Base-by-base conservation (phyloP, 2,113 vertebrate species). In the Oryzias celebensis region DNA sequence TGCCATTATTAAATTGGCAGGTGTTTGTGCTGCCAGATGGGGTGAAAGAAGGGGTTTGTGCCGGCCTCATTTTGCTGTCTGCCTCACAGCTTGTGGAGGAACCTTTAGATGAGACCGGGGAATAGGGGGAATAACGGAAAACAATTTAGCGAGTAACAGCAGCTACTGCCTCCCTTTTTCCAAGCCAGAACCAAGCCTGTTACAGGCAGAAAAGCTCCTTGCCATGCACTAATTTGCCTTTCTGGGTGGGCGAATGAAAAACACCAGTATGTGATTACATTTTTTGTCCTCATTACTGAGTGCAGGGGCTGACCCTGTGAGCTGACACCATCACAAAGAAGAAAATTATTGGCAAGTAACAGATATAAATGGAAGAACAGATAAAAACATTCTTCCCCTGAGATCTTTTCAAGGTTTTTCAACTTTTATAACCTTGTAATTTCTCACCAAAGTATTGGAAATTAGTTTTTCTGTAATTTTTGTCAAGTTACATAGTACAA, bases 121-220 rank as follows among this genome's bases (percentile, higher is more conserved):
- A 78, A 81, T 78, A 71, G 85, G 55, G 59, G 46, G 52, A 82
- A 73, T 73, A 78, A 77, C 69, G 79, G 54, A 74, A 66, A 75
- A 63, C 60, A 73, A 74, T 77, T 67, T 80, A 52, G 52, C 26
- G 73, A 72, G 41, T 36, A 58, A 50, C 16, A 70, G 59, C 47
- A 41, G 64, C 62, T 50, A 46, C 24, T 31, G n/a, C 57, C 56
- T 36, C 54, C 52, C 65, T 42, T 51, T 65, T 60, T 52, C 22
- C 41, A 41, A 51, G 64, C 70, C 64, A 67, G 46, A 43, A 43
- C 51, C 56, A 15, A 65, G 64, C 50, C 44, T 69, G 28, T 63
- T 73, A 42, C 7, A 45, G 47, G 47, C 71, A 74, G 42, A 42
- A 18, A 55, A 44, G 55, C 57, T 55, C 56, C 53, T 69, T 49